Evolutionary conservation across 2,888 invertebrate species (phyloP), one percentile per base, ranked within the genome.

Genomic region (Malthinus seriepunctatus): DNA sequence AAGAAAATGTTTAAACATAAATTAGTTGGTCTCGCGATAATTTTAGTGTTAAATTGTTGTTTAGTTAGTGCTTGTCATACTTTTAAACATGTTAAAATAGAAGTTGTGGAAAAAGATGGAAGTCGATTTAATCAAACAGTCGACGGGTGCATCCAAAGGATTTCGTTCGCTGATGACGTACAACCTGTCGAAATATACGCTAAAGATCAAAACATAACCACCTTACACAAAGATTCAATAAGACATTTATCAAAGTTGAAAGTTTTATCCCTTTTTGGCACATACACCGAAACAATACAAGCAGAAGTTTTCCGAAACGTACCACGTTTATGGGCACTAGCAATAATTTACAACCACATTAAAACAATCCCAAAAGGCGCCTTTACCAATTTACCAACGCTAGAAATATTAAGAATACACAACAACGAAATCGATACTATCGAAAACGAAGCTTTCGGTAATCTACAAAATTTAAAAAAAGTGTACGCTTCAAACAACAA

Each of bases 251-350:
- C 10, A 10, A 32, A 31, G 15, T 32, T 47, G 3, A 35, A 5
- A 5, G 14, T 10, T 11, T 11, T 52, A n/a, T 33, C 42, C 3
- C 44, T 52, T 34, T 14, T 11, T 4, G 33, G 34, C 7, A 44
- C 44, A 8, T 34, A 34, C 15, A 45, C 42, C 9, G 35, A 44
- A 35, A 34, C 44, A 11, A 10, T 52, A 4, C 15, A 34, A 45
- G 14, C 44, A 8, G 33, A 35, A 7, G 45, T 45, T 23, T 52
- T 52, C 33, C 44, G 52, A 8, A 35, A 52, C 11, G 44, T 52
- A 8, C 45, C 52, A 3, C 1, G 8, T 1, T 45, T 52, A 11
- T 8, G 31, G 32, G 8, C 7, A n/a, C 37, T 52, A 4, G 12
- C 14, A 8, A 7, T 52, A 10, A n/a, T 31, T 1, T 23, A 45